These are phyloP conservation scores for Apeira syringaria DNA, from an alignment of 2,888 invertebrate species.

Conservation along the genomic window DNA sequence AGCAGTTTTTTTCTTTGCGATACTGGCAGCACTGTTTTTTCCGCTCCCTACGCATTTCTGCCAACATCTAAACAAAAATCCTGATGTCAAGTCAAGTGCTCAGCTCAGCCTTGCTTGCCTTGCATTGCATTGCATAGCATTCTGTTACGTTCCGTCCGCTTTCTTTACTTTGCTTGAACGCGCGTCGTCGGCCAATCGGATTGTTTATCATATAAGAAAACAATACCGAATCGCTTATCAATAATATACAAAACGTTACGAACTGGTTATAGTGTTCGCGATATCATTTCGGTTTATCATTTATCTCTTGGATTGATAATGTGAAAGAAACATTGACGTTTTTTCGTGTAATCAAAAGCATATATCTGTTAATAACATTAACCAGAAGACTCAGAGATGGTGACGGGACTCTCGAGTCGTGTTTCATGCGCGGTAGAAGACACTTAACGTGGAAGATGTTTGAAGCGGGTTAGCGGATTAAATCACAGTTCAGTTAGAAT, in stretches of 20 bases:
- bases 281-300: conserved; percentile 35
- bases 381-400: conserved; percentile 55
- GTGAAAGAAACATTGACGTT: conserved; percentile 71
- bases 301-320: conserved; percentile 53
- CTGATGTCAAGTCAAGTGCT: conserved; percentile 65
- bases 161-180: conserved; percentile 74
- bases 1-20: too few relatives aligned
- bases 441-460: conserved; percentile 70
- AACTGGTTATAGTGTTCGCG: conserved; percentile 37
- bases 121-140: too few relatives aligned
- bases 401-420: conserved; percentile 43
- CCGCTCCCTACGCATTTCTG: too few relatives aligned
- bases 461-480: conserved; percentile 70
- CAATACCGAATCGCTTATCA: conserved; percentile 55
- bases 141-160: too few relatives aligned
- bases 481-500: conserved; percentile 66
- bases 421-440: conserved; percentile 55
- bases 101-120: conserved; percentile 55
- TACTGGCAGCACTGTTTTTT: too few relatives aligned
- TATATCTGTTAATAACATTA: conserved; percentile 68
- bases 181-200: conserved; percentile 70
- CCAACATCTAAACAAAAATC: conserved; percentile 57
- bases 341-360: conserved; percentile 66
- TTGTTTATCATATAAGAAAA: conserved; percentile 58
- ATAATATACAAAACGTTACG: conserved; percentile 45